Percentiles rank a stretch among this genome's conserved stretches.
Conservation (phyloP, 1,140 invertebrate genomes). For the Drosophila ironensis region DNA sequence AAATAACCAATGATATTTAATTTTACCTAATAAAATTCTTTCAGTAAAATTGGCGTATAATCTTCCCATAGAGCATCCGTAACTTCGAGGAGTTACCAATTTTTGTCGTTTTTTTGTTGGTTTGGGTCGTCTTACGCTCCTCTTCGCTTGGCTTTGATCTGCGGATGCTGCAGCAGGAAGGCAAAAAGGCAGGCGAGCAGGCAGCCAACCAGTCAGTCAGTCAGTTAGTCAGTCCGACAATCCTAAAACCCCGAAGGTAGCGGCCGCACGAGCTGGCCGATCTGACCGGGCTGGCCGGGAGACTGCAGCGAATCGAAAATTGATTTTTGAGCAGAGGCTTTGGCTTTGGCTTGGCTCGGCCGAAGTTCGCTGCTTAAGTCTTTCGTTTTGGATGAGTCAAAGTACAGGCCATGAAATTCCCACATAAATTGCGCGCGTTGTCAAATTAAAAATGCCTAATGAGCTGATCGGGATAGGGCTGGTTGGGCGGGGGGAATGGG, state of each 20-base stretch:
- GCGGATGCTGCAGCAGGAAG: conserved; percentile 44
- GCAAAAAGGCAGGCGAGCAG: conserved; percentile 30
- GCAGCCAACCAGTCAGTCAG: conserved; percentile 7
- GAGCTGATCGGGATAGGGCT: conserved; percentile 53
- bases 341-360: conserved; percentile 4
- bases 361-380: conserved; percentile 59
- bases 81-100: background rate
- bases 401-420: conserved; percentile 71
- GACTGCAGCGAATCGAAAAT: conserved; percentile 78
- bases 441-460: conserved; percentile 81
- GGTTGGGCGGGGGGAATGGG: background rate
- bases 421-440: conserved; percentile 78
- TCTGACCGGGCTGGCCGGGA: conserved; percentile 10
- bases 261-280: conserved; percentile 3
- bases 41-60: too few species aligned
- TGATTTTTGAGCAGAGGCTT: conserved; percentile 65
- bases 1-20: too few species aligned
- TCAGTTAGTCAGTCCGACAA: background rate
- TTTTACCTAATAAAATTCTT: too few species aligned
- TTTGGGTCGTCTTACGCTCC: conserved; percentile 37
- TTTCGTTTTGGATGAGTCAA: conserved; percentile 69
- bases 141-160: conserved; percentile 65
- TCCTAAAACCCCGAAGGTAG: conserved; percentile 28
- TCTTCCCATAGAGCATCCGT: conserved; percentile 8
- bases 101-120: conserved; percentile 28